Percentiles rank a stretch among this genome's conserved stretches.
Evolutionary conservation across 2,113 vertebrate genomes (phyloP).

Genomic region (Todiramphus chloris): DNA sequence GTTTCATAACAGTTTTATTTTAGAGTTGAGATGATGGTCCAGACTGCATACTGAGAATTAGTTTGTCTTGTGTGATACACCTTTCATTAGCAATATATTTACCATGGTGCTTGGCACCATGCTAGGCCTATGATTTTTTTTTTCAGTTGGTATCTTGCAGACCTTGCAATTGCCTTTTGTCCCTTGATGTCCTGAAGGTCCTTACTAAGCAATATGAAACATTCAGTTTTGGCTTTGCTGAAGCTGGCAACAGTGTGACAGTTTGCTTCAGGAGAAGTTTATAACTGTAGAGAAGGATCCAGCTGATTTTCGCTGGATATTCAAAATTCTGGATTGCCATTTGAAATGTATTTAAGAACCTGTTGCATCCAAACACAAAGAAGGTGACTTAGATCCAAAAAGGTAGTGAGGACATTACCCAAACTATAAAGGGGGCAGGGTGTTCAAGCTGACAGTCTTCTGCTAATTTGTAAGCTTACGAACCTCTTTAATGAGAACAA

Average conservation of each 20-base stretch:
- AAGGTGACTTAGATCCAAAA: background rate
- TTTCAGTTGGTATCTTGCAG: background rate
- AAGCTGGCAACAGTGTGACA: background rate
- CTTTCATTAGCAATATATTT: background rate
- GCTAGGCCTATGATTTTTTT: background rate
- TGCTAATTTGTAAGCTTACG: background rate
- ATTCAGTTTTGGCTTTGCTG: background rate
- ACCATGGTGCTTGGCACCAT: background rate
- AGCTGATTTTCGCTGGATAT: background rate
- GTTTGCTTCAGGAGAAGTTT: background rate
- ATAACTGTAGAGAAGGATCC: background rate
- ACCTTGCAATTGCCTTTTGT: background rate
- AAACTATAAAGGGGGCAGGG: background rate
- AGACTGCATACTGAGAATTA: background rate
- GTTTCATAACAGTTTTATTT: slow-evolving; percentile 9
- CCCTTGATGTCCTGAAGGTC: background rate
- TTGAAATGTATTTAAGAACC: background rate
- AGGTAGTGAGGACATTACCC: background rate
- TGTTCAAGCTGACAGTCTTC: background rate
- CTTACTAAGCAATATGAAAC: background rate
- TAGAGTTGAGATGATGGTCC: background rate
- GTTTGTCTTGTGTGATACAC: background rate
- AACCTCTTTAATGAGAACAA: background rate
- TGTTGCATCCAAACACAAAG: background rate
- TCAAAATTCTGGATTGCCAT: background rate